Conservation (phyloP, 2,888 invertebrate species). For the Andrena chrysosceles region DNA sequence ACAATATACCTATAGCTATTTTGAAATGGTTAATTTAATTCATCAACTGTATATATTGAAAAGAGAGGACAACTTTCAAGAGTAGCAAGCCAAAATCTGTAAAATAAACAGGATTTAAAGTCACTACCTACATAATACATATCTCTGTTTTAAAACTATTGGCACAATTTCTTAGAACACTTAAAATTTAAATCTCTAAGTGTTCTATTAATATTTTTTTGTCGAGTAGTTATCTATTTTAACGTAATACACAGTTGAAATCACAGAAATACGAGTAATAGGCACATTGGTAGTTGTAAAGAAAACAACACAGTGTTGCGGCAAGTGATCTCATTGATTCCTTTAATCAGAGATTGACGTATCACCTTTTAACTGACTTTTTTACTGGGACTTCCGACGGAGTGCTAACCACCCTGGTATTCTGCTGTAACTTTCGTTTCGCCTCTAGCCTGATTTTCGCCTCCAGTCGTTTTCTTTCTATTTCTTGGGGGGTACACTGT, state of each 20-base stretch:
- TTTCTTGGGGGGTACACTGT: constrained; percentile 87
- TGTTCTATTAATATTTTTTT: constrained; percentile 9
- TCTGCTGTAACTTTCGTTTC: constrained; percentile 82
- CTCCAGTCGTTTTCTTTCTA: constrained; percentile 87
- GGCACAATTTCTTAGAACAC: neutral
- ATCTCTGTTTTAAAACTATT: neutral
- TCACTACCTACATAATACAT: neutral
- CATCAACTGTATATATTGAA: neutral
- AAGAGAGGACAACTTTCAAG: neutral
- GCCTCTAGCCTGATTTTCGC: constrained; percentile 87
- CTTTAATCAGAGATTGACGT: neutral
- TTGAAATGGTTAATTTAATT: neutral
- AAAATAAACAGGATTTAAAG: neutral
- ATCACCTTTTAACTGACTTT: constrained; percentile 71
- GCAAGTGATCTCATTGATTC: constrained; percentile 3
- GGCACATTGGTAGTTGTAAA: neutral
- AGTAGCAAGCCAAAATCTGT: neutral
- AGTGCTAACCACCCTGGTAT: constrained; percentile 18
- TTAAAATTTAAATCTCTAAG: constrained; percentile 2
- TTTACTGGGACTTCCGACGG: constrained; percentile 35
- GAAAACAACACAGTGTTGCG: constrained; percentile 13
- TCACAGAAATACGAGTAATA: constrained; percentile 22
- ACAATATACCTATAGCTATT: constrained; percentile 6
- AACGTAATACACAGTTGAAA: constrained; percentile 17
- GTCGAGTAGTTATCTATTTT: neutral